Evolutionary conservation across 2,888 invertebrate species (phyloP).

Genomic region (Dicycla oo): DNA sequence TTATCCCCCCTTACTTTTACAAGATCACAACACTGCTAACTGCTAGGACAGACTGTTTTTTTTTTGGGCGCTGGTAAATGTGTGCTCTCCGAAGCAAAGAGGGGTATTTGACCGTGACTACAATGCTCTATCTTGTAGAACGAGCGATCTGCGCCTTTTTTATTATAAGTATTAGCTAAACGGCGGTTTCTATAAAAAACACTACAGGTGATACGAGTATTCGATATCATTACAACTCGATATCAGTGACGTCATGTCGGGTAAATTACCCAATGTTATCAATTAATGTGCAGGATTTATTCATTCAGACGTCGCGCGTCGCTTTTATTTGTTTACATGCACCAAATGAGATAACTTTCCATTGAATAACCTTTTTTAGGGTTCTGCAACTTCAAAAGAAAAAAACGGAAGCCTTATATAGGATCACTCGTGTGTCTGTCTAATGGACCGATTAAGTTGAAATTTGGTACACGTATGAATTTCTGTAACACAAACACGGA

Average conservation of each 20-base stretch:
- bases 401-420: too few relatives aligned
- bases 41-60: constrained; percentile 1
- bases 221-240: constrained; percentile 2
- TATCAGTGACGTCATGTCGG: constrained; percentile 16
- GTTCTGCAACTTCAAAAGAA: too few relatives aligned
- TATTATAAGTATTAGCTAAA: background rate
- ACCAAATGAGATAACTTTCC: background rate
- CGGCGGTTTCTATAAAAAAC: constrained; percentile 2
- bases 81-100: constrained; percentile 14
- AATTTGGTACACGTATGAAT: too few relatives aligned
- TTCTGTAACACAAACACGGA: too few relatives aligned
- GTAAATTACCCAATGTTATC: constrained; percentile 31
- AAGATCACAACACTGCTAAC: constrained; percentile 15
- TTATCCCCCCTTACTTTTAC: background rate
- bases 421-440: too few relatives aligned
- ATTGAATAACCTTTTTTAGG: background rate
- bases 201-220: background rate
- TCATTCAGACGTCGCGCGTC: background rate
- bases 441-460: too few relatives aligned
- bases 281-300: background rate
- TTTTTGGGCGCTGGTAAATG: background rate
- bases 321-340: constrained; percentile 9
- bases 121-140: constrained; percentile 18
- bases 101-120: constrained; percentile 37
- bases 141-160: constrained; percentile 3